Percentiles rank a stretch among this genome's conserved stretches.
These are phyloP conservation scores for Eptesicus fuscus DNA, from an alignment of 2,113 vertebrate species.

Conservation along the genomic window DNA sequence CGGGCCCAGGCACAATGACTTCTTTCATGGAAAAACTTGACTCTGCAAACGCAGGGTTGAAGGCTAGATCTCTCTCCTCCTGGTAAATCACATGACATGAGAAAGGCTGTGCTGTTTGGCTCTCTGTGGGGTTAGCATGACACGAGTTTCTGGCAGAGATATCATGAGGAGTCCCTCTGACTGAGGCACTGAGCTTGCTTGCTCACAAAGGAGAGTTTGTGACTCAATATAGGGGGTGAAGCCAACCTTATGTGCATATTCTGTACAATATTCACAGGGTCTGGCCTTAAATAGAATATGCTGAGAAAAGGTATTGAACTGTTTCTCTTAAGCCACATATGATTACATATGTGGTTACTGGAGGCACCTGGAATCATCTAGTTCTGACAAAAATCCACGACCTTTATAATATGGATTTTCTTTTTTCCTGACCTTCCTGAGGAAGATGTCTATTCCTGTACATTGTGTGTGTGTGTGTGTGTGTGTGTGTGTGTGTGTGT, in stretches of 20 bases:
- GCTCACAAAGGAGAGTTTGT: neutral
- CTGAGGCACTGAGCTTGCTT: neutral
- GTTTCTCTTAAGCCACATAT: neutral
- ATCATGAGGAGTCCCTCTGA: neutral
- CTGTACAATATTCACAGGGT: neutral
- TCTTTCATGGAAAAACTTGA: conserved; percentile 8
- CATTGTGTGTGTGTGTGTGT: no score
- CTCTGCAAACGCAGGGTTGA: neutral
- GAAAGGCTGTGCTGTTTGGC: neutral
- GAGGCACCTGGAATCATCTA: neutral
- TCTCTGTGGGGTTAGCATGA: neutral
- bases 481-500: no score
- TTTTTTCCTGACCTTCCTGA: neutral
- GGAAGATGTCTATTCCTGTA: neutral
- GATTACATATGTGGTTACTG: neutral
- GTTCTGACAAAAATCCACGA: neutral
- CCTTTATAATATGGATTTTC: neutral
- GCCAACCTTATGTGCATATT: neutral
- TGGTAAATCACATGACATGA: neutral
- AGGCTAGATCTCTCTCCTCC: neutral
- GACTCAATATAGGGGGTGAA: neutral
- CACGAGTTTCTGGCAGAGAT: neutral
- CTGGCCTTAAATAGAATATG: neutral
- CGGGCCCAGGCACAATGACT: neutral
- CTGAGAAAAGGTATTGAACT: neutral